Evolutionary conservation across 2,888 invertebrate genomes (phyloP).

Genomic region (Mimas tiliae): DNA sequence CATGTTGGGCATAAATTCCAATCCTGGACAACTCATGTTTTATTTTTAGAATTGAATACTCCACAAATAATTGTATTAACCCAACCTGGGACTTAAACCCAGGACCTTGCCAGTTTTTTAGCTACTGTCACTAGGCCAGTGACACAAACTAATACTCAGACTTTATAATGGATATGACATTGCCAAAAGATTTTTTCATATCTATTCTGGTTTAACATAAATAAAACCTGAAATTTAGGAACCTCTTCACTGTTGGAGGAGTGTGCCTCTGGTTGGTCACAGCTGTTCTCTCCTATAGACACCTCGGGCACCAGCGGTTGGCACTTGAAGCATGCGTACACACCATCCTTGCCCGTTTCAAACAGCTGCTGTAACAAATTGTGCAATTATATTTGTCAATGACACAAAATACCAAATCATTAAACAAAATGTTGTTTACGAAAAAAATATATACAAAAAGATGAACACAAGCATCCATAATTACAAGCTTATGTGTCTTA

Average conservation of each 20-base stretch:
- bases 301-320: constrained; percentile 80
- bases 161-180: too few species aligned
- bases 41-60: too few species aligned
- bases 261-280: constrained; percentile 49
- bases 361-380: constrained; percentile 70
- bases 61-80: too few species aligned
- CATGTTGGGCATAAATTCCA: too few species aligned
- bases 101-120: too few species aligned
- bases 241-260: constrained; percentile 56
- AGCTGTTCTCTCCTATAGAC: constrained; percentile 63
- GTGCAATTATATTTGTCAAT: not conserved
- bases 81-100: too few species aligned
- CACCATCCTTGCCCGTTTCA: constrained; percentile 75
- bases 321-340: constrained; percentile 79
- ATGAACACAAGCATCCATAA: not conserved
- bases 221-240: not conserved
- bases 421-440: not conserved
- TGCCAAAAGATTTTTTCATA: too few species aligned
- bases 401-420: not conserved
- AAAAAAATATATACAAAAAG: not conserved
- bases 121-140: too few species aligned
- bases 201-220: too few species aligned
- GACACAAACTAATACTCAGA: too few species aligned
- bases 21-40: too few species aligned
- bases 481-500: not conserved